Base-by-base conservation (phyloP, 2,888 invertebrate genomes). In the Eudasyphora cyanicolor region DNA sequence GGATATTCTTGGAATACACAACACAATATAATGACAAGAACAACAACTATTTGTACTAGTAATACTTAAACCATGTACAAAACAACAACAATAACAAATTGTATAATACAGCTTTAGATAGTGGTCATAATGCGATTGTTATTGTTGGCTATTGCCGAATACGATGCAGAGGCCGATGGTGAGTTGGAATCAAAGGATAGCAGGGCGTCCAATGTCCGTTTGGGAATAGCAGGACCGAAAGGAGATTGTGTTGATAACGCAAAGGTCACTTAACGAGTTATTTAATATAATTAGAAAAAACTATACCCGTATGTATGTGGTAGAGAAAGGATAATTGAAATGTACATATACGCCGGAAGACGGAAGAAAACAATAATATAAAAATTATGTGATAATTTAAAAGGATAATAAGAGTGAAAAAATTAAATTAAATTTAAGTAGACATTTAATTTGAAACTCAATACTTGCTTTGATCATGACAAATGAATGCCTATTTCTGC, bases 201-300 rank as follows among this genome's bases (percentile, higher is more conserved):
- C 27, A 49, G 10, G 57, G 35, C n/a, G 49, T 8, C 17, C 2
- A 51, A 45, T 76, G 82, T 76, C 62, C 57, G 76, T 70, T 71
- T 45, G 64, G 64, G 54, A n/a, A n/a, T n/a, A 57, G 45, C 49
- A 74, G 35, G 74, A 14, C 14, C 35, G 21, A 45, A 70, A 73
- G 7, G 67, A 57, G 62, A 78, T 76, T 70, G 57, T 84, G 64
- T 60, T 75, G 78, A 83, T 83, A 73, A 78, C 75, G 38, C 38
- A 75, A 71, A 79, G 82, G 79, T 79, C 82, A 79, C 76, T 82
- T 83, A 77, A 75, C 35, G 76, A 77, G 74, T 77, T 80, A 80
- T 78, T 78, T 80, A 71, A 78, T 78, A 64, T 84, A 80, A 84
- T 84, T 80, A 84, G 77, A 76, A 82, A 38, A 74, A 17, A n/a